A percentile compares a stretch with the other conserved stretches of the same genome.
phyloP scores from a whole-genome alignment of 2,888 invertebrate species.

The Habroteleia sp. region DNA sequence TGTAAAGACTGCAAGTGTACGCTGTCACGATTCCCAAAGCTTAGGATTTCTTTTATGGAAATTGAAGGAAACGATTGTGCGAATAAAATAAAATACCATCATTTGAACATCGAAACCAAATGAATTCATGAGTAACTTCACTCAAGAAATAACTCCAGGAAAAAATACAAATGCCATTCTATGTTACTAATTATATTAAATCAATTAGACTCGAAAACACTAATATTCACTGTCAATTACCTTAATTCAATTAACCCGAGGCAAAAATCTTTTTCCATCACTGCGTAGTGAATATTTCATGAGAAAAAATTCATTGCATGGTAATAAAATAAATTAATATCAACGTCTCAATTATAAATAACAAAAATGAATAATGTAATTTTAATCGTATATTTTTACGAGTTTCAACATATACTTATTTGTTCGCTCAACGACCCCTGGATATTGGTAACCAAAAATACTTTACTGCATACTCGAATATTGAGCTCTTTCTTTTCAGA shows the following conservation, averaged over 20 bases:
- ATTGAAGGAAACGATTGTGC: slow-evolving; percentile 37
- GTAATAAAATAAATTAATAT: slow-evolving; percentile 14
- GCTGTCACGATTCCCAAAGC: slow-evolving; percentile 59
- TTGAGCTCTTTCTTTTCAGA: neutral
- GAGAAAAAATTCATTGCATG: slow-evolving; percentile 2
- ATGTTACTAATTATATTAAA: slow-evolving; percentile 9
- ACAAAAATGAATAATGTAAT: slow-evolving; percentile 1
- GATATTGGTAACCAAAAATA: slow-evolving; percentile 10
- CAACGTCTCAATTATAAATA: slow-evolving; percentile 4
- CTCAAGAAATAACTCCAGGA: slow-evolving; percentile 1
- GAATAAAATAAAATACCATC: slow-evolving; percentile 44
- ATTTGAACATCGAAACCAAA: slow-evolving; percentile 22
- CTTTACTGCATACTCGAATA: slow-evolving; percentile 4
- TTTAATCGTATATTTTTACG: no score
- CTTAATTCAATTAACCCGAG: slow-evolving; percentile 8
- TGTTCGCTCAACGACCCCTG: slow-evolving; percentile 6
- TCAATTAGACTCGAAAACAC: slow-evolving; percentile 13
- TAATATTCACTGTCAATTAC: slow-evolving; percentile 18
- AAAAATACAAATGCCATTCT: neutral
- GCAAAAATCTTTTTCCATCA: slow-evolving; percentile 10
- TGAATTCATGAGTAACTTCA: slow-evolving; percentile 12
- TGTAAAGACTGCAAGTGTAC: slow-evolving; percentile 66
- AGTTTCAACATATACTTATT: no score
- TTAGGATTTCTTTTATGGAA: slow-evolving; percentile 51
- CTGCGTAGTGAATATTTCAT: neutral